Evolutionary conservation across 2,888 invertebrate species (phyloP).

Genomic region (Fissipunctia ypsillon): DNA sequence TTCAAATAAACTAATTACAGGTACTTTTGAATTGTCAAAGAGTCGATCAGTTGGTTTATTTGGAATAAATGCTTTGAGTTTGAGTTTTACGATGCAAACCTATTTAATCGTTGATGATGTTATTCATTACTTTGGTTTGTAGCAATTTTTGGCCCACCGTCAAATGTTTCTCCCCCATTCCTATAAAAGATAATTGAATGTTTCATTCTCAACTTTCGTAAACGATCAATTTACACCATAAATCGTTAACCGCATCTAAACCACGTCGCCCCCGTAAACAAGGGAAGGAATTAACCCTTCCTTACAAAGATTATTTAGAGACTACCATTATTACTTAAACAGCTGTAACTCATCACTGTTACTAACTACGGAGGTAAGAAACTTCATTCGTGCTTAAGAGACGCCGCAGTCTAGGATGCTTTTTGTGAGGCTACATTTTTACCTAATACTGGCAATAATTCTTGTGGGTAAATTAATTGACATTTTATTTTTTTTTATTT

Average conservation of each 20-base stretch:
- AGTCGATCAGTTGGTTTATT: too few species aligned
- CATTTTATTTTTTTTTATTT: not conserved
- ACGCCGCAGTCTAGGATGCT: not conserved
- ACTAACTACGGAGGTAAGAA: constrained; percentile 46
- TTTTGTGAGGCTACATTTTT: not conserved
- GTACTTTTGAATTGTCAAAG: too few species aligned
- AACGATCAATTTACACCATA: constrained; percentile 31
- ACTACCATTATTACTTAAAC: constrained; percentile 54
- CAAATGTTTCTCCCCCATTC: not conserved
- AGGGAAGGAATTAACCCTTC: constrained; percentile 45
- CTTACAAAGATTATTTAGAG: constrained; percentile 50
- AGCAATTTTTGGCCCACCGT: too few species aligned
- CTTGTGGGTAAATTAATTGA: not conserved
- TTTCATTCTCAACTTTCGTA: not conserved
- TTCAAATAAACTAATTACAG: too few species aligned
- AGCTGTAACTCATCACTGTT: constrained; percentile 58
- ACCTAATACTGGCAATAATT: not conserved
- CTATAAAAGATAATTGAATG: not conserved
- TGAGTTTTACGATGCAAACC: not conserved
- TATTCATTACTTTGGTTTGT: not conserved
- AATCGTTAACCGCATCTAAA: constrained; percentile 38
- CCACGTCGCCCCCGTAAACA: constrained; percentile 43
- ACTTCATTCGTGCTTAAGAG: constrained; percentile 43
- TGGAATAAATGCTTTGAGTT: too few species aligned
- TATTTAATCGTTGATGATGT: not conserved